Conservation (phyloP, 2,113 vertebrate species). For the Megaceryle maxima region DNA sequence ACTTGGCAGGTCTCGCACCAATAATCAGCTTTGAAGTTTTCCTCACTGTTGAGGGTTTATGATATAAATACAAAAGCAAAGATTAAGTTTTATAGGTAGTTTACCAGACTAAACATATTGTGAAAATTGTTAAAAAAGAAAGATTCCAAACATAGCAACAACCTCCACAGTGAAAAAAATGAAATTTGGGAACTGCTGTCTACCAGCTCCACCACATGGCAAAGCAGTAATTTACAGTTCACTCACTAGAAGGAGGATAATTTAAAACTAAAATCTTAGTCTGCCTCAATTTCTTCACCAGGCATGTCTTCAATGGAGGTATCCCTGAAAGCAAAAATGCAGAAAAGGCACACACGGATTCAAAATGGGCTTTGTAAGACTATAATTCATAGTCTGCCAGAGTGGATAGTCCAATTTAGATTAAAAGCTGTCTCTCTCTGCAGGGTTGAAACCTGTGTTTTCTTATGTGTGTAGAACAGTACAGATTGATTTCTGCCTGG, state of each 20-base stretch:
- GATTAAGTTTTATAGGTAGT: conserved; percentile 58
- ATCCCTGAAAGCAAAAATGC: background rate
- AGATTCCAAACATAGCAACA: conserved; percentile 35
- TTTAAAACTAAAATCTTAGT: background rate
- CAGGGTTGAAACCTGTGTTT: background rate
- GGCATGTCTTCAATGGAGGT: background rate
- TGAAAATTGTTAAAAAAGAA: conserved; percentile 24
- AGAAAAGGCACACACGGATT: background rate
- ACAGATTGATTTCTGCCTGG: background rate
- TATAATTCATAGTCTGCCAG: background rate
- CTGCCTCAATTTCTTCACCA: background rate
- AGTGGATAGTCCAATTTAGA: background rate
- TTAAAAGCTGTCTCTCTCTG: background rate
- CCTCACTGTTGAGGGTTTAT: background rate
- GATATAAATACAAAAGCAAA: conserved; percentile 43
- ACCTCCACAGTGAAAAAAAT: background rate
- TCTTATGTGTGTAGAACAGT: background rate
- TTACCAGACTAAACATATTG: conserved; percentile 65
- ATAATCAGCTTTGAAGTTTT: conserved; percentile 38
- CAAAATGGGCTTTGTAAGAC: background rate
- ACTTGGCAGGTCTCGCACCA: conserved; percentile 9
- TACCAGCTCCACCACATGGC: conserved; percentile 71
- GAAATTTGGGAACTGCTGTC: conserved; percentile 31
- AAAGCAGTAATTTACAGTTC: conserved; percentile 40
- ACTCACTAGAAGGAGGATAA: background rate